These are phyloP conservation scores for Cerastis rubricosa DNA, from an alignment of 2,888 invertebrate species.

Conservation along the genomic window DNA sequence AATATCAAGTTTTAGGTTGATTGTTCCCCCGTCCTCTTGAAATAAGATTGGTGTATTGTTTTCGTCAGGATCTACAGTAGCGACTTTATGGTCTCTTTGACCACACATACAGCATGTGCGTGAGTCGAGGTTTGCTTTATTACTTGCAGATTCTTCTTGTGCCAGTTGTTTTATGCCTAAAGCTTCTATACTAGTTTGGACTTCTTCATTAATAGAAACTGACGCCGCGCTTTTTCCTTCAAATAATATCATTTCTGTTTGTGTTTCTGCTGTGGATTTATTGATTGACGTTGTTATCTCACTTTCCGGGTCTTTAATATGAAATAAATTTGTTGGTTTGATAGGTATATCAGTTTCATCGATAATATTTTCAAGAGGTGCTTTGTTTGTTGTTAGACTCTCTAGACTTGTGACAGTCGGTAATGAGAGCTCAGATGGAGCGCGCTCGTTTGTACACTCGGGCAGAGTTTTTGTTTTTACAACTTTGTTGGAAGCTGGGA, in stretches of 20 bases:
- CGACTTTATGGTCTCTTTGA: conserved; percentile 23
- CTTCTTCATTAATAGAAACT: conserved; percentile 18
- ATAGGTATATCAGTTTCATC: conserved; percentile 60
- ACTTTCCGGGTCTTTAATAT: conserved; percentile 53
- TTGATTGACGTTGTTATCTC: conserved; percentile 50
- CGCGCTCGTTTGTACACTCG: neutral
- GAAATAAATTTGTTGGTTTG: conserved; percentile 48
- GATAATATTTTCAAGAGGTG: conserved; percentile 42
- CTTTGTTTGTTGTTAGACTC: conserved; percentile 32
- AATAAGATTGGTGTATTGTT: conserved; percentile 68
- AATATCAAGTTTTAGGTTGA: conserved; percentile 79
- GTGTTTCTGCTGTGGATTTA: conserved; percentile 8
- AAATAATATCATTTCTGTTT: conserved; percentile 19
- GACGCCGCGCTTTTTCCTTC: neutral
- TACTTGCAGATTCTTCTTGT: neutral
- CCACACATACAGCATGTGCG: conserved; percentile 6
- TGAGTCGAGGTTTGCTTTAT: conserved; percentile 22
- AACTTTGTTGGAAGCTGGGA: neutral
- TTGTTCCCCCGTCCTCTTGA: conserved; percentile 67
- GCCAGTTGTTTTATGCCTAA: neutral
- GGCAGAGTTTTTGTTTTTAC: conserved; percentile 4
- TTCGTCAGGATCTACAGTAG: conserved; percentile 41
- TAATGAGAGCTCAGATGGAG: neutral
- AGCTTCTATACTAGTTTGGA: conserved; percentile 43
- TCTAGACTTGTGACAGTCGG: conserved; percentile 23